These are phyloP conservation scores for Ploceus nigricollis DNA, from an alignment of 2,113 vertebrate genomes.

Conservation along the genomic window DNA sequence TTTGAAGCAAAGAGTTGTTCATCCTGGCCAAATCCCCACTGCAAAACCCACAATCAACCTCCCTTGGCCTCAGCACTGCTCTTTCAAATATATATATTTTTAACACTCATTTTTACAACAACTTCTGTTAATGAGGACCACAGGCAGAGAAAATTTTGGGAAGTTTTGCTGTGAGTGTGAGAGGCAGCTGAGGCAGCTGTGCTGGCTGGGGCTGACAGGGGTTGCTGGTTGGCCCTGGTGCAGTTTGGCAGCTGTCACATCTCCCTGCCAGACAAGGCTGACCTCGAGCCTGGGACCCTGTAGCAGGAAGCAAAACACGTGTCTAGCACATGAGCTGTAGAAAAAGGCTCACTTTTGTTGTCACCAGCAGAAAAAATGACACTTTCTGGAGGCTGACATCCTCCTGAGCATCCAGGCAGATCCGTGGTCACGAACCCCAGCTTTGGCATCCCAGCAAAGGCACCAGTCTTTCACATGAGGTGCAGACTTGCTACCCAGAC, in stretches of 20 bases:
- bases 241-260: neutral
- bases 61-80: neutral
- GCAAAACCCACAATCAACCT: neutral
- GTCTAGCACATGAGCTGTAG: neutral
- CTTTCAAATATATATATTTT: neutral
- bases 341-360: neutral
- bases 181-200: neutral
- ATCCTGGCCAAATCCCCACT: neutral
- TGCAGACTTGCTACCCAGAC: neutral
- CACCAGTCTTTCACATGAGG: neutral
- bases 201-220: neutral
- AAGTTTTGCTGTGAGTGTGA: neutral
- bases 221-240: rapidly evolving
- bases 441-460: neutral
- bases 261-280: neutral
- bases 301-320: neutral
- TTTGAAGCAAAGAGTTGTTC: neutral
- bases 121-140: neutral
- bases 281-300: slow-evolving; percentile 5
- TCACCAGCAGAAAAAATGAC: neutral
- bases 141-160: neutral
- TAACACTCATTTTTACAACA: neutral
- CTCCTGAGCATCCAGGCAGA: neutral
- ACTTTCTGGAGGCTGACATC: neutral
- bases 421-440: rapidly evolving